These are phyloP conservation scores for Periophthalmodon schlosseri DNA, from an alignment of 2,113 vertebrate species.

Conservation along the genomic window DNA sequence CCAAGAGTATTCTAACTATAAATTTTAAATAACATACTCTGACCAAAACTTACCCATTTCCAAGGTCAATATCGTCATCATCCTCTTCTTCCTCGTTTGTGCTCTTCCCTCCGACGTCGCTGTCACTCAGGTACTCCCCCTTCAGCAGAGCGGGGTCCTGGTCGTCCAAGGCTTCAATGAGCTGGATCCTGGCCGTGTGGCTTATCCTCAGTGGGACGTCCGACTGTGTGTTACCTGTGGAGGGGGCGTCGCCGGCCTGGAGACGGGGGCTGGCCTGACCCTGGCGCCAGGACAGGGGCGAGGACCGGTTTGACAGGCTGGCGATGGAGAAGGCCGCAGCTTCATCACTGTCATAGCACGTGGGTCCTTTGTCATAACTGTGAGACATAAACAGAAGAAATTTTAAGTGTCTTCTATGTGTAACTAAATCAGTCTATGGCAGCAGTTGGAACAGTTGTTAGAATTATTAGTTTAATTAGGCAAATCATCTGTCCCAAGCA, in stretches of 20 bases:
- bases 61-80: conserved; percentile 82
- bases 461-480: no score
- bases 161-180: conserved; percentile 83
- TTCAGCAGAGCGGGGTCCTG: conserved; percentile 85
- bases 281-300: conserved; percentile 92
- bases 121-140: conserved; percentile 89
- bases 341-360: conserved; percentile 92
- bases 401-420: neutral
- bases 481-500: no score
- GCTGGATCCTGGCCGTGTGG: conserved; percentile 86
- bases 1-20: neutral
- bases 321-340: conserved; percentile 88
- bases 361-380: conserved; percentile 86
- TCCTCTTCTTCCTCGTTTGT: conserved; percentile 80
- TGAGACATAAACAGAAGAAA: conserved; percentile 9
- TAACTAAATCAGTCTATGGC: neutral
- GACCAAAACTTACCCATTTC: conserved; percentile 82
- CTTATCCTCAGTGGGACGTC: conserved; percentile 85
- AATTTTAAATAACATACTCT: neutral
- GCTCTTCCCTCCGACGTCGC: conserved; percentile 83
- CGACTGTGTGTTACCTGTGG: conserved; percentile 85
- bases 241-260: conserved; percentile 91
- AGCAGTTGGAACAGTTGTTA: neutral
- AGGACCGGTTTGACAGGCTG: conserved; percentile 93
- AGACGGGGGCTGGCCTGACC: conserved; percentile 93